Evolutionary conservation across 1,140 invertebrate species (phyloP).

Genomic region (Spodoptera frugiperda): DNA sequence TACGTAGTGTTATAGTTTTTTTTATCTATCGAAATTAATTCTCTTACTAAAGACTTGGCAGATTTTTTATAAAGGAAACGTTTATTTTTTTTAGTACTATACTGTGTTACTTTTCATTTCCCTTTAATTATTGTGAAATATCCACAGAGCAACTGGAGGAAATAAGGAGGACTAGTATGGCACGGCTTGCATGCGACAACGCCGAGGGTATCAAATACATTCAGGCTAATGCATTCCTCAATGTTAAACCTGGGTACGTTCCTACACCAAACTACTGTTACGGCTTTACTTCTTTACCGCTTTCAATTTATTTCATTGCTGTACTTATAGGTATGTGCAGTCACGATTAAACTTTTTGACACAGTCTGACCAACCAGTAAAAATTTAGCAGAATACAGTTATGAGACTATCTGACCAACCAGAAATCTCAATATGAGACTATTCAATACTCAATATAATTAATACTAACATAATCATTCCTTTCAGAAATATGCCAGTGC

Average conservation of each 20-base stretch:
- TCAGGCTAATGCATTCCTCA: constrained; percentile 65
- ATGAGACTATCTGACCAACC: too few relatives aligned
- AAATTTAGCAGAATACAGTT: too few relatives aligned
- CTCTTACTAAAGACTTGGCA: too few relatives aligned
- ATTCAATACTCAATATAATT: not conserved
- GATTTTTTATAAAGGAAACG: too few relatives aligned
- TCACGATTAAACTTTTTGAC: too few relatives aligned
- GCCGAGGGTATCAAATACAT: constrained; percentile 87
- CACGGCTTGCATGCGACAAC: constrained; percentile 95
- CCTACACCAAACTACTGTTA: not conserved
- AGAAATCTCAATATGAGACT: too few relatives aligned
- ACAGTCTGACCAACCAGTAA: too few relatives aligned
- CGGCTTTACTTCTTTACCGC: too few relatives aligned
- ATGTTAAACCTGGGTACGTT: constrained; percentile 57
- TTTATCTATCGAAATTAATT: too few relatives aligned
- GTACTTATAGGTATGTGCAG: too few relatives aligned
- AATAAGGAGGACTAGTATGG: constrained; percentile 92
- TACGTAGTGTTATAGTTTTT: too few relatives aligned
- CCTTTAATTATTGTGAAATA: not conserved
- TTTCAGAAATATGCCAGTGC: constrained; percentile 62
- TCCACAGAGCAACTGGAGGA: constrained; percentile 91
- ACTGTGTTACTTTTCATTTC: not conserved
- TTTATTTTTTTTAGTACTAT: not conserved
- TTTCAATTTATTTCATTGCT: too few relatives aligned
- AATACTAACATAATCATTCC: not conserved